Evolutionary conservation across 2,113 vertebrate species (phyloP).

Genomic region (Tachysurus vachellii): DNA sequence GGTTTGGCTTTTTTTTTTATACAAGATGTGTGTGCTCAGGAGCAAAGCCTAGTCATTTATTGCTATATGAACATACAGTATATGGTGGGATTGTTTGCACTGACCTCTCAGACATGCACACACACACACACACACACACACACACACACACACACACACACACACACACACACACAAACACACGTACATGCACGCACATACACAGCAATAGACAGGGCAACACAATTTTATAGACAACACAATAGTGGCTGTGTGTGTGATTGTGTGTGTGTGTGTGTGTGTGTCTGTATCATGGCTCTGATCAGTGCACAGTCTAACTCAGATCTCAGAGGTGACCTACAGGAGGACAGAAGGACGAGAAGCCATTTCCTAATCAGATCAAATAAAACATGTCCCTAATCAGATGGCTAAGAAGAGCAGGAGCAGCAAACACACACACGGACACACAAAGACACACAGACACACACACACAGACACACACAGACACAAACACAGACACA

Average conservation of each 20-base stretch:
- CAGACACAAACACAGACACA: too few relatives aligned
- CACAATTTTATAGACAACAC: background rate
- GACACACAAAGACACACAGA: background rate
- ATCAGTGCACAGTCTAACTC: background rate
- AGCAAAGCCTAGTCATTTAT: slow-evolving; percentile 14
- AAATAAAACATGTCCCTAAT: slow-evolving; percentile 31
- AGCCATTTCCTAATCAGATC: slow-evolving; percentile 45
- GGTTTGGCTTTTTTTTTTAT: slow-evolving; percentile 8
- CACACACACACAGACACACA: background rate
- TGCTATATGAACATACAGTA: slow-evolving; percentile 6
- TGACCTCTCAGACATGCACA: slow-evolving; percentile 11
- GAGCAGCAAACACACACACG: background rate
- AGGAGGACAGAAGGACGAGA: slow-evolving; percentile 31
- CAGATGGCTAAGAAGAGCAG: slow-evolving; percentile 25
- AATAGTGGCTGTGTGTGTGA: background rate
- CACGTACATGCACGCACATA: too few relatives aligned
- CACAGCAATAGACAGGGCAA: background rate
- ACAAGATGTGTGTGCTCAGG: slow-evolving; percentile 21
- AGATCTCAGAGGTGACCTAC: slow-evolving; percentile 38
- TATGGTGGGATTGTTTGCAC: background rate
- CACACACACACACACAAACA: background rate
- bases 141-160: background rate
- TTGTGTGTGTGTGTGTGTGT: background rate
- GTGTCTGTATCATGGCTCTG: background rate
- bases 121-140: background rate